Evolutionary conservation across 2,888 invertebrate species (phyloP), one percentile per base, ranked within the genome.

Genomic region (Tryphoninae sp.): DNA sequence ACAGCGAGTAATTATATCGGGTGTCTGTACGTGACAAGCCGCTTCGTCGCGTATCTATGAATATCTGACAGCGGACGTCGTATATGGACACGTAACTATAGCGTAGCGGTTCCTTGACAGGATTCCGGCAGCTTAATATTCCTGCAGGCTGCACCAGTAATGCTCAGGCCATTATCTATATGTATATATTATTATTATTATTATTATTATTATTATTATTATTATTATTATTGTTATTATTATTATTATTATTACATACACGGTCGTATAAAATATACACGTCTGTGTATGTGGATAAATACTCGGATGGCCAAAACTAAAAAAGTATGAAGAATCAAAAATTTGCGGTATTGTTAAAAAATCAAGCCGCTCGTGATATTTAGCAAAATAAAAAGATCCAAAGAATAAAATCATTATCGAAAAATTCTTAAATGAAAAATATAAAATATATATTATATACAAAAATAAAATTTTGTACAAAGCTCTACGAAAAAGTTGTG

Each of bases 1-100:
- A 33, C n/a, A 62, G 22, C 22, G 68, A 61, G 58, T 81, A 77
- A 77, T 81, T 72, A 81, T 68, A 81, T 79, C 73, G 73, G 55
- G 42, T 59, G 65, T 67, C 65, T 61, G 58, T 73, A 81, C 80
- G 80, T 81, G 80, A 81, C 68, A 58, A 51, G 16, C 26, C 61
- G 68, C 73, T 68, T 62, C 62, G 67, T 80, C 80, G 72, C 80
- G 72, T 77, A 72, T 67, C 33, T 33, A 33, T 33, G 33, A 45
- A 64, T 49, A 23, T 67, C 59, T 55, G 72, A 42, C 53, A 65
- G 51, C 65, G 59, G 53, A 71, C 55, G n/a, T 67, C 59, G 22
- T 61, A 19, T 53, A 8, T 53, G 33, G 6, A 40, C 45, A 45
- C 45, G n/a, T 33, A 40, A 45, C 13, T 42, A 67, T 19, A 42